A percentile compares a stretch with the other conserved stretches of the same genome.
Conservation (phyloP, 2,888 invertebrate genomes). For the Notodonta dromedarius region DNA sequence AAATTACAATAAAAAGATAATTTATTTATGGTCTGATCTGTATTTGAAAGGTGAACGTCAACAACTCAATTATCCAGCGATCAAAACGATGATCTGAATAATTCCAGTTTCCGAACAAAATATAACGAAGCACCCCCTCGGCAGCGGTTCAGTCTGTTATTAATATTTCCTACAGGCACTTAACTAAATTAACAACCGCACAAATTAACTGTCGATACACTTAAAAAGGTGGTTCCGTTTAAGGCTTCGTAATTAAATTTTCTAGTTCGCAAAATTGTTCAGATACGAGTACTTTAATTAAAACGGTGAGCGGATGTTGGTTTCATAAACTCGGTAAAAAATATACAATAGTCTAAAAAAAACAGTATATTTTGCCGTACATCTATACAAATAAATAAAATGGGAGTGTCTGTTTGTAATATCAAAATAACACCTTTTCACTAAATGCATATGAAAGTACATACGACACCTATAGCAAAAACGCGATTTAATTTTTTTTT, state of each 20-base stretch:
- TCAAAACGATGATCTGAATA: background rate
- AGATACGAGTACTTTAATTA: slow-evolving; percentile 44
- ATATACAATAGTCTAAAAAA: slow-evolving; percentile 4
- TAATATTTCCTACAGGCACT: slow-evolving; percentile 30
- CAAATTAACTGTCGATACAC: slow-evolving; percentile 38
- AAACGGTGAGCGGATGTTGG: slow-evolving; percentile 17
- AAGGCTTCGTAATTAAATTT: slow-evolving; percentile 41
- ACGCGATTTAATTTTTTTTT: no score
- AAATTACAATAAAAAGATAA: no score
- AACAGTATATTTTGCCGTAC: no score
- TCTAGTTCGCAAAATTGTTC: slow-evolving; percentile 40
- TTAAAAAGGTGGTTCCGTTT: slow-evolving; percentile 26
- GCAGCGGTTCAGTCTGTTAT: slow-evolving; percentile 18
- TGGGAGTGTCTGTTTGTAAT: no score
- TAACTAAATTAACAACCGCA: slow-evolving; percentile 36
- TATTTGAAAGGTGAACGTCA: background rate
- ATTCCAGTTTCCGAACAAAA: slow-evolving; percentile 5
- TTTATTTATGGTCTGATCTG: no score
- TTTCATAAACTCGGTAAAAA: background rate
- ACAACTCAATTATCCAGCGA: background rate
- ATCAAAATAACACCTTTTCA: no score
- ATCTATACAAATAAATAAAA: no score
- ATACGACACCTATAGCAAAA: no score
- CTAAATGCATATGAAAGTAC: no score
- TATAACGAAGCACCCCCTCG: slow-evolving; percentile 10